These are phyloP conservation scores for Choristoneura fumiferana DNA, from an alignment of 1,140 invertebrate genomes.

Conservation along the genomic window DNA sequence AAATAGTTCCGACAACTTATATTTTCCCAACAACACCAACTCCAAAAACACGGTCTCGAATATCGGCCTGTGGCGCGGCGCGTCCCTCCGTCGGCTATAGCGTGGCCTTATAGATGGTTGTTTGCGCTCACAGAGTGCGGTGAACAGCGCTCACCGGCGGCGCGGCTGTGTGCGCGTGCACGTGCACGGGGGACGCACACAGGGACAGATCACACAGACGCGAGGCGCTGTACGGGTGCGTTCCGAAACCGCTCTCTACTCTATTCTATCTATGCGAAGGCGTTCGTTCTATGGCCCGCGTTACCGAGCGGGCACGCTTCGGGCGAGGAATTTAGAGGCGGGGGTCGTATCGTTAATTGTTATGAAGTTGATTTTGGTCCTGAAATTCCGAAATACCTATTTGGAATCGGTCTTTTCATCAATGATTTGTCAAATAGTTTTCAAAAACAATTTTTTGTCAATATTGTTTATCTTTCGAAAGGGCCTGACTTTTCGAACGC, in stretches of 20 bases:
- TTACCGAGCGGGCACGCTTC: constrained; percentile 68
- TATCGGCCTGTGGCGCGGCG: constrained; percentile 53
- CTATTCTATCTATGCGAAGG: constrained; percentile 78
- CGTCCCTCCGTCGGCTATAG: constrained; percentile 75
- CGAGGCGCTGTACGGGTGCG: constrained; percentile 59
- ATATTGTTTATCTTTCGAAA: neutral
- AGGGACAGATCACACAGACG: constrained; percentile 36
- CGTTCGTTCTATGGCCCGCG: constrained; percentile 66
- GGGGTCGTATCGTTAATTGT: constrained; percentile 78
- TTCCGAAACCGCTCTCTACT: constrained; percentile 77
- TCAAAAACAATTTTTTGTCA: neutral
- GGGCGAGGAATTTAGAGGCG: constrained; percentile 77
- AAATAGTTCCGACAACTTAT: neutral
- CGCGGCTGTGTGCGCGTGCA: constrained; percentile 60
- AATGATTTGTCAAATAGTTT: constrained; percentile 3
- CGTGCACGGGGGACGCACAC: constrained; percentile 33
- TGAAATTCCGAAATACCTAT: constrained; percentile 77
- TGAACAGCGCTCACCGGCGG: constrained; percentile 76
- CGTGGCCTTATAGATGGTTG: constrained; percentile 79
- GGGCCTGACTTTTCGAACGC: too few species aligned
- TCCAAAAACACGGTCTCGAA: constrained; percentile 1
- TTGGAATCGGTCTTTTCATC: constrained; percentile 73
- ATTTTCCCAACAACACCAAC: too few species aligned
- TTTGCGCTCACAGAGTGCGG: constrained; percentile 78
- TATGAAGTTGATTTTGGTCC: constrained; percentile 78